Evolutionary conservation across 2,797 vertebrate species (phyloP).

Genomic region (Hemibagrus guttatus): DNA sequence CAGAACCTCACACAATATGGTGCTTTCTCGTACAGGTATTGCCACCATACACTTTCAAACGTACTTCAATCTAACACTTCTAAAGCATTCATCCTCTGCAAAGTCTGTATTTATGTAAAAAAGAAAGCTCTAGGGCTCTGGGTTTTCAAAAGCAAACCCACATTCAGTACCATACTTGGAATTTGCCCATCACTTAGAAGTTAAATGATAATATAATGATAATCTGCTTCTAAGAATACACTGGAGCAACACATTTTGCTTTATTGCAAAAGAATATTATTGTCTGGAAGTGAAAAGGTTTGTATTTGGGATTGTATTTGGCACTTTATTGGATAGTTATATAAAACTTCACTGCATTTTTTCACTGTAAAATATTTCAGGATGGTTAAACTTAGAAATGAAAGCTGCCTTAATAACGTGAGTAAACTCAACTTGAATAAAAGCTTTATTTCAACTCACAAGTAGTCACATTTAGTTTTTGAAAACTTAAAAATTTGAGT

Average conservation of each 20-base stretch:
- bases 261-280: neutral
- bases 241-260: neutral
- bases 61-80: conserved; percentile 1
- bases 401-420: too few species aligned
- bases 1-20: conserved; percentile 13
- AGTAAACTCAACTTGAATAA: too few species aligned
- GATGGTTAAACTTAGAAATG: too few species aligned
- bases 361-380: neutral
- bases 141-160: neutral
- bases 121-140: conserved; percentile 22
- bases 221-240: neutral
- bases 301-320: neutral
- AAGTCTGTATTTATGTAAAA: conserved; percentile 21
- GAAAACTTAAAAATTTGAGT: too few species aligned
- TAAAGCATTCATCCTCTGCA: conserved; percentile 8
- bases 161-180: neutral
- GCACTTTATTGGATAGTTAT: neutral
- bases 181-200: conserved; percentile 2
- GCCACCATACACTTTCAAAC: conserved; percentile 11
- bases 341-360: neutral
- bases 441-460: too few species aligned
- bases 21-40: neutral
- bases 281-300: neutral
- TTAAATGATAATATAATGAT: neutral
- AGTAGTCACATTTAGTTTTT: too few species aligned